Conservation (phyloP, 2,113 vertebrate genomes). For the Tragelaphus scriptus region DNA sequence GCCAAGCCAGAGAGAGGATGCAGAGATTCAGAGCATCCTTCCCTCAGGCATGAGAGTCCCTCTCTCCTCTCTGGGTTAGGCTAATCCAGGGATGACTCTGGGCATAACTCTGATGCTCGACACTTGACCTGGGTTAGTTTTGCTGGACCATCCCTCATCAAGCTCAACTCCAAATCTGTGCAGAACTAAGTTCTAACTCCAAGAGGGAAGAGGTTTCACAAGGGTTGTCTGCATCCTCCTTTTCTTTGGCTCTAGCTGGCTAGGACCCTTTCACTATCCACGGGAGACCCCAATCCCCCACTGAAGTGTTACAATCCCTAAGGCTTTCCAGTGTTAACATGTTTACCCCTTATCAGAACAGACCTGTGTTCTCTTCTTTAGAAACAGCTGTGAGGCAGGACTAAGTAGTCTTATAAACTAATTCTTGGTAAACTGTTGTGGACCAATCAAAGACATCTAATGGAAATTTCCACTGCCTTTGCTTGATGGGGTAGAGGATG, state of each 20-base stretch:
- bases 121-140: background rate
- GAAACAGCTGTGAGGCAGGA: background rate
- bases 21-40: background rate
- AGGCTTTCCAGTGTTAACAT: background rate
- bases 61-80: background rate
- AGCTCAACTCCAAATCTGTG: background rate
- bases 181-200: background rate
- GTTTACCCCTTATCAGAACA: background rate
- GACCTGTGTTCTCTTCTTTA: background rate
- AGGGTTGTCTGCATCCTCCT: background rate
- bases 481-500: background rate
- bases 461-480: background rate
- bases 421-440: background rate
- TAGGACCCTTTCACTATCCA: background rate
- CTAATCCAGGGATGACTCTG: background rate
- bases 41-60: rapidly evolving
- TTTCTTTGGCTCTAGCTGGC: background rate
- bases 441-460: background rate
- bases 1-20: background rate
- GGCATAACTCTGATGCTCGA: rapidly evolving
- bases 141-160: background rate
- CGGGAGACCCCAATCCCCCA: background rate
- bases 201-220: background rate
- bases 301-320: background rate
- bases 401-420: background rate